A percentile compares a stretch with the other conserved stretches of the same genome.
Evolutionary conservation across 2,113 vertebrate genomes (phyloP).

Genomic region (Oxyura jamaicensis): DNA sequence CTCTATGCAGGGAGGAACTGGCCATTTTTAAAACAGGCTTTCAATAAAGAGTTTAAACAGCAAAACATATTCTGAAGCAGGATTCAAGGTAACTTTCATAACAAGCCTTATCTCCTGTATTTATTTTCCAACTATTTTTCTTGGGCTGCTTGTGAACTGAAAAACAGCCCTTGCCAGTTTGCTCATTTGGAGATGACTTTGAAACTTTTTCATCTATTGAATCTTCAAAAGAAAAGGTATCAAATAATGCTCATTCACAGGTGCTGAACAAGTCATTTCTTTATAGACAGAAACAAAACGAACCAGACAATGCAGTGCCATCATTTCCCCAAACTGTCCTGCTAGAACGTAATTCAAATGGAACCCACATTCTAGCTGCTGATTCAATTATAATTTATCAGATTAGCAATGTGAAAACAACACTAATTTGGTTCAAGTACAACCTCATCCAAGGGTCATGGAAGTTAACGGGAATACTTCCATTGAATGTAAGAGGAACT

Average conservation of each 20-base stretch:
- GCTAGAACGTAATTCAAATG: neutral
- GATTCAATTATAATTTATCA: slow-evolving; percentile 4
- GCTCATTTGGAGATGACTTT: neutral
- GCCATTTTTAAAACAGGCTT: neutral
- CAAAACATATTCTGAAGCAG: neutral
- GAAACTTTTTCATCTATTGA: neutral
- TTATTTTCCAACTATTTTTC: neutral
- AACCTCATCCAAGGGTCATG: neutral
- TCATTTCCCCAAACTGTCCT: neutral
- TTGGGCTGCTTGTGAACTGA: neutral
- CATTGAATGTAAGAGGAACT: neutral
- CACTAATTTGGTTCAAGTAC: neutral
- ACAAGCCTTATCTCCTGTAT: neutral
- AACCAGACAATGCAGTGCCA: accelerated
- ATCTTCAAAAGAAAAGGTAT: neutral
- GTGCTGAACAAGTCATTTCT: neutral
- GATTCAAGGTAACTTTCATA: neutral
- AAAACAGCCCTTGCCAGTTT: neutral
- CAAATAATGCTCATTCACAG: neutral
- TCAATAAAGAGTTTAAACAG: neutral
- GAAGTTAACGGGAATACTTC: neutral
- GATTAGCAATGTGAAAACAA: neutral
- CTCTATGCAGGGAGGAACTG: neutral
- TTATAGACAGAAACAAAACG: neutral
- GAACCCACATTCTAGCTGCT: neutral